Evolutionary conservation across 2,113 vertebrate genomes (phyloP).

Genomic region (Myotis brandtii): DNA sequence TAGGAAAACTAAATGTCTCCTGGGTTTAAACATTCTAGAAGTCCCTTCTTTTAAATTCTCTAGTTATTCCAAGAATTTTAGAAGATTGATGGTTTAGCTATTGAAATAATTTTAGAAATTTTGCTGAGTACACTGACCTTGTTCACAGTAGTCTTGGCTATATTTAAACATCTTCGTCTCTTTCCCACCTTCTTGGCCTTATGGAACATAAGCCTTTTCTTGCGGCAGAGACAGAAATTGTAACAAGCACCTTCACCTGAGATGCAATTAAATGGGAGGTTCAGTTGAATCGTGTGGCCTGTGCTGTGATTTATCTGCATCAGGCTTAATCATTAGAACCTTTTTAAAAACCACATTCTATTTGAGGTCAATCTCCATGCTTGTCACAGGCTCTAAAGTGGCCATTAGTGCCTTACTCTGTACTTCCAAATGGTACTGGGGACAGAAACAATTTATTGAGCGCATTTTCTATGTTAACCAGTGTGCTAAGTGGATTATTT

Average conservation of each 20-base stretch:
- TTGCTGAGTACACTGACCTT: neutral
- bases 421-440: neutral
- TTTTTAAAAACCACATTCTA: slow-evolving; percentile 34
- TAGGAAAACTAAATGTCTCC: slow-evolving; percentile 35
- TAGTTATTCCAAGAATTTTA: neutral
- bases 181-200: neutral
- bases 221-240: neutral
- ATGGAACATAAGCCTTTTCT: neutral
- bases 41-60: slow-evolving; percentile 1
- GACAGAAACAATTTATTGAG: neutral
- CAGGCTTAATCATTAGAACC: slow-evolving; percentile 26
- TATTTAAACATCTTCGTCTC: neutral
- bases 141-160: neutral
- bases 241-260: neutral
- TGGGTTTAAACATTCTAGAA: neutral
- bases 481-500: neutral
- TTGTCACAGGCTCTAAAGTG: neutral
- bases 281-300: neutral
- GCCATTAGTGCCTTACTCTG: neutral
- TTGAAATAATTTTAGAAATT: no score
- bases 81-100: neutral
- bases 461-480: neutral
- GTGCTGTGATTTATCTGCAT: slow-evolving; percentile 39
- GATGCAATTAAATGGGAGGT: slow-evolving; percentile 3
- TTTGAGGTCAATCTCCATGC: slow-evolving; percentile 22